A percentile compares a stretch with the other conserved stretches of the same genome.
Evolutionary conservation across 2,888 invertebrate genomes (phyloP).

Genomic region (Chironomus tentans): DNA sequence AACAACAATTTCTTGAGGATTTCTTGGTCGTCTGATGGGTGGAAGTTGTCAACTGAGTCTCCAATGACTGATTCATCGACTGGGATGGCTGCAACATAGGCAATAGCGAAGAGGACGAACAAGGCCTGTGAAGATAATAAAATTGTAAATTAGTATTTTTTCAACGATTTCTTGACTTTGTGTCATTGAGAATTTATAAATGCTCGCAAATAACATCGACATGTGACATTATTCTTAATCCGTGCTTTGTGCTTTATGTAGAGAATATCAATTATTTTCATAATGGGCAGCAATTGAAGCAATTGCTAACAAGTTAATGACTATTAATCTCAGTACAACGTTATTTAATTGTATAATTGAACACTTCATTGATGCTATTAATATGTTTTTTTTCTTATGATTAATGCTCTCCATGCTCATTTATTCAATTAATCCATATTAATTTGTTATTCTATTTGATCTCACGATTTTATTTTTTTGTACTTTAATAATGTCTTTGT

Average conservation of each 20-base stretch:
- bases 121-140: conserved; percentile 33
- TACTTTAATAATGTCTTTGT: too few species aligned
- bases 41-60: conserved; percentile 19
- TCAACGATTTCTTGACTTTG: background rate
- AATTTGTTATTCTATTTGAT: too few species aligned
- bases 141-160: background rate
- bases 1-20: conserved; percentile 25
- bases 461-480: too few species aligned
- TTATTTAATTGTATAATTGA: background rate
- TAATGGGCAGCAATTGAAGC: background rate
- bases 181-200: background rate
- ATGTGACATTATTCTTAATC: background rate
- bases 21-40: conserved; percentile 23
- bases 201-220: background rate
- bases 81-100: conserved; percentile 36
- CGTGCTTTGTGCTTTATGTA: background rate
- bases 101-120: conserved; percentile 35
- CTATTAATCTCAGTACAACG: background rate
- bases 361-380: background rate
- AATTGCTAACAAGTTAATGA: background rate
- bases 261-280: background rate
- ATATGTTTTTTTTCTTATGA: background rate
- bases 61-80: conserved; percentile 35
- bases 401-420: too few species aligned
- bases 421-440: too few species aligned